A percentile compares a stretch with the other conserved stretches of the same genome.
Conservation (phyloP, 2,888 invertebrate genomes). For the Netelia melanura region DNA sequence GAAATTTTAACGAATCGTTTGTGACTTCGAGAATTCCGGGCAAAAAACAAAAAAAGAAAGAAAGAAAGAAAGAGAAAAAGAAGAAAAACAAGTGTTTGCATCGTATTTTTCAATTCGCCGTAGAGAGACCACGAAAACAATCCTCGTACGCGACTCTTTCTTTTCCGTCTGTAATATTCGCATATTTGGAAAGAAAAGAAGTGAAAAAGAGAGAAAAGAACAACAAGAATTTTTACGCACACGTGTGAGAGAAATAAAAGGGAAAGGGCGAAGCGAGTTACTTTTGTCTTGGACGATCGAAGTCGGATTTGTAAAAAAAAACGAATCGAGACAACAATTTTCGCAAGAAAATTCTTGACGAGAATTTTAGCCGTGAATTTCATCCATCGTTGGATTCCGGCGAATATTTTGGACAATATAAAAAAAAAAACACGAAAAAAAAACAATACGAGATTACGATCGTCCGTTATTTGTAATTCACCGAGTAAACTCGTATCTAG, state of each 20-base stretch:
- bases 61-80: neutral
- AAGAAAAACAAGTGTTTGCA: neutral
- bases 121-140: neutral
- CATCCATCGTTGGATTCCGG: conserved; percentile 45
- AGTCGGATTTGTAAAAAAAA: neutral
- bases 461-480: conserved; percentile 73
- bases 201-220: conserved; percentile 12
- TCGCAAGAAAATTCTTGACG: neutral
- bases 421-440: conserved; percentile 50
- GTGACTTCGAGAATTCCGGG: neutral
- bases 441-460: conserved; percentile 73
- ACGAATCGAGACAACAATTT: neutral
- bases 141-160: neutral
- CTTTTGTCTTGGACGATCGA: conserved; percentile 1
- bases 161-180: neutral
- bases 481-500: conserved; percentile 72
- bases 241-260: conserved; percentile 1
- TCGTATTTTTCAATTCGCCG: conserved; percentile 12
- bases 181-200: too few relatives aligned
- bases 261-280: neutral
- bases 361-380: conserved; percentile 19
- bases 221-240: conserved; percentile 1
- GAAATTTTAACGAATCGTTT: neutral
- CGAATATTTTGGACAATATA: conserved; percentile 77
- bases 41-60: too few relatives aligned